Conservation (phyloP, 2,113 vertebrate genomes). For the Dromiciops gliroides region DNA sequence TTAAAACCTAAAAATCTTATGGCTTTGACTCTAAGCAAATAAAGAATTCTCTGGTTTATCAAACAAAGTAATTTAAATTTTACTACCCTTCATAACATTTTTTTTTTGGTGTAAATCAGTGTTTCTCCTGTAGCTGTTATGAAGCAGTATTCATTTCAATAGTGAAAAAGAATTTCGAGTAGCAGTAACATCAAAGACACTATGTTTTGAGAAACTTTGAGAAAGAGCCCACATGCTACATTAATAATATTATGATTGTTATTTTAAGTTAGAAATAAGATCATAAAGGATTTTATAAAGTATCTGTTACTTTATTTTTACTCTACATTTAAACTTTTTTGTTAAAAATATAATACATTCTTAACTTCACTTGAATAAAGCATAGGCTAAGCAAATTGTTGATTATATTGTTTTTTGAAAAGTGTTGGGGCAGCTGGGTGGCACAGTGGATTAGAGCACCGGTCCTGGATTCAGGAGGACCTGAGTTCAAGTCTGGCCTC, state of each 20-base stretch:
- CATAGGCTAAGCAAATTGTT: not conserved
- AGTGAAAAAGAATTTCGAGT: not conserved
- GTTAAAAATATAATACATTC: not conserved
- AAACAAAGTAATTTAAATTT: not conserved
- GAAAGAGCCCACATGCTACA: not conserved
- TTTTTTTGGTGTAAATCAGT: not conserved
- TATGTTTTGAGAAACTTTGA: not conserved
- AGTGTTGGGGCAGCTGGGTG: too few relatives aligned
- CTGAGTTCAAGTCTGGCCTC: too few relatives aligned
- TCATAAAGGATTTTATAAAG: not conserved
- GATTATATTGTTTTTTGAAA: not conserved
- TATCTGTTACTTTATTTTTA: not conserved
- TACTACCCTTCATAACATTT: not conserved
- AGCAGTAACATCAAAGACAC: not conserved
- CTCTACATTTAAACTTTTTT: not conserved
- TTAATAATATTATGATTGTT: not conserved
- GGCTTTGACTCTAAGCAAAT: not conserved
- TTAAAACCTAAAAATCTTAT: not conserved
- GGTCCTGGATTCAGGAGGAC: too few relatives aligned
- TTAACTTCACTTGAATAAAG: not conserved
- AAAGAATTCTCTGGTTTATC: not conserved
- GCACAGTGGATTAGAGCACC: too few relatives aligned
- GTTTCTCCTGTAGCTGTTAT: not conserved
- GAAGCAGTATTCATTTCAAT: not conserved
- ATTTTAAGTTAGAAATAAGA: not conserved